phyloP scores from a whole-genome alignment of 2,113 vertebrate species.

The Ibidorhyncha struthersii region DNA sequence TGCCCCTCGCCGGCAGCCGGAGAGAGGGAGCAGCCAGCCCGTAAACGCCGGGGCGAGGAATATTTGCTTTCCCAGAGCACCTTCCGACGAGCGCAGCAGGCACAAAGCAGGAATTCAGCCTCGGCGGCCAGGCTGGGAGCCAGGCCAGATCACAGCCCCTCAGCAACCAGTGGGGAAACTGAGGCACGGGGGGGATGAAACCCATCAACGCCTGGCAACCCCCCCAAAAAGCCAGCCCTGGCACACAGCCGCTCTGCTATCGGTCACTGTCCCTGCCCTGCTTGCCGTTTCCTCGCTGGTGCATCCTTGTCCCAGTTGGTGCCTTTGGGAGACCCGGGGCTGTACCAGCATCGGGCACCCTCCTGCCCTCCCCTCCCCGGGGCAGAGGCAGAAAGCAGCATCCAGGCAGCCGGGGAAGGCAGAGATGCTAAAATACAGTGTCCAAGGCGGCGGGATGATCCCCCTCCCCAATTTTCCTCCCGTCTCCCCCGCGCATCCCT shows the following conservation, averaged over 20 bases:
- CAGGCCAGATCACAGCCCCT: background rate
- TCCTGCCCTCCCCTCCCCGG: background rate
- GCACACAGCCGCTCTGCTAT: background rate
- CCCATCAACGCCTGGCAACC: fast-evolving
- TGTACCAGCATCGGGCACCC: background rate
- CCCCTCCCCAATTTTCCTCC: background rate
- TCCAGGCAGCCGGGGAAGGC: background rate
- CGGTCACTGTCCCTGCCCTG: background rate
- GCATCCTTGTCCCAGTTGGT: background rate
- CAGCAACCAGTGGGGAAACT: background rate
- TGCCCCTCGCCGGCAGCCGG: conserved; percentile 1
- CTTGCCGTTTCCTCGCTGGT: fast-evolving
- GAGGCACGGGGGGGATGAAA: background rate
- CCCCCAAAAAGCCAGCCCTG: background rate
- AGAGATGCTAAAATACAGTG: fast-evolving
- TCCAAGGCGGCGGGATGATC: fast-evolving
- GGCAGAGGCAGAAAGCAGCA: background rate
- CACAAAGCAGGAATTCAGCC: conserved; percentile 61
- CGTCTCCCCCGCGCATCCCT: fast-evolving
- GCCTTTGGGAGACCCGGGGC: fast-evolving
- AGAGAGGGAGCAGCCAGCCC: conserved; percentile 2
- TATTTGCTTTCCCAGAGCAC: conserved; percentile 67
- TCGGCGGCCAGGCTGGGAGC: conserved; percentile 2
- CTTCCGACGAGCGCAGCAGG: background rate
- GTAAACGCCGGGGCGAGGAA: background rate